Evolutionary conservation across 2,888 invertebrate genomes (phyloP).

Genomic region (Lasioglossum leucozonium): DNA sequence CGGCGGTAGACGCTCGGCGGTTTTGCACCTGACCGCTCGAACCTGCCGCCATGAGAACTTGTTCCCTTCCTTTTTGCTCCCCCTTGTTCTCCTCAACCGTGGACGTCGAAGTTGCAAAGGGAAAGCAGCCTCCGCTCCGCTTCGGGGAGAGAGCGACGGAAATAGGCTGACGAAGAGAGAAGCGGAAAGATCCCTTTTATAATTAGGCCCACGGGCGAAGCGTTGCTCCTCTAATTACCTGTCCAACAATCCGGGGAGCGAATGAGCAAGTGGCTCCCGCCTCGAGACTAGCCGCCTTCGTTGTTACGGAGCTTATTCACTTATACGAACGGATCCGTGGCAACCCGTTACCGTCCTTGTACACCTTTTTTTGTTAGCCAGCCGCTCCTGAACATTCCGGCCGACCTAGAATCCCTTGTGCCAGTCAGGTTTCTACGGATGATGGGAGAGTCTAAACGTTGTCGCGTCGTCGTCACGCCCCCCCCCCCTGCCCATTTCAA

Average conservation of each 20-base stretch:
- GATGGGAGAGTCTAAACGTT: neutral
- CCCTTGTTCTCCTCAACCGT: constrained; percentile 1
- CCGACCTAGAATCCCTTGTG: constrained; percentile 29
- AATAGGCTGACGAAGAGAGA: constrained; percentile 52
- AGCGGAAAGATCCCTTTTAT: constrained; percentile 75
- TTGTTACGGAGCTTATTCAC: constrained; percentile 78
- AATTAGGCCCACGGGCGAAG: constrained; percentile 83
- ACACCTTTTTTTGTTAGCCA: constrained; percentile 29
- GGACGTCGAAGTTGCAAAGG: constrained; percentile 31
- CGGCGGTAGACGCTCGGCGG: constrained; percentile 28
- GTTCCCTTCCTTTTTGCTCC: constrained; percentile 1
- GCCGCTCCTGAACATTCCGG: constrained; percentile 22
- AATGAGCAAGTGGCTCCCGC: constrained; percentile 79
- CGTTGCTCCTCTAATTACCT: constrained; percentile 83
- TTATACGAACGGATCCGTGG: constrained; percentile 64
- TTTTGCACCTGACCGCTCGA: constrained; percentile 36
- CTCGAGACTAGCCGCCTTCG: constrained; percentile 66
- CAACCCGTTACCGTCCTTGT: constrained; percentile 33
- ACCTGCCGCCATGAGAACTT: constrained; percentile 50
- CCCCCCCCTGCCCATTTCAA: too few relatives aligned
- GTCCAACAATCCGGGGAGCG: constrained; percentile 81
- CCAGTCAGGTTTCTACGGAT: neutral
- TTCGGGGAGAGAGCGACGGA: constrained; percentile 26
- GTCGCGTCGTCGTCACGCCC: neutral
- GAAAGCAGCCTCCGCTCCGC: neutral